Conservation (phyloP, 2,888 invertebrate species). For the Polydrusus pterygomalis region DNA sequence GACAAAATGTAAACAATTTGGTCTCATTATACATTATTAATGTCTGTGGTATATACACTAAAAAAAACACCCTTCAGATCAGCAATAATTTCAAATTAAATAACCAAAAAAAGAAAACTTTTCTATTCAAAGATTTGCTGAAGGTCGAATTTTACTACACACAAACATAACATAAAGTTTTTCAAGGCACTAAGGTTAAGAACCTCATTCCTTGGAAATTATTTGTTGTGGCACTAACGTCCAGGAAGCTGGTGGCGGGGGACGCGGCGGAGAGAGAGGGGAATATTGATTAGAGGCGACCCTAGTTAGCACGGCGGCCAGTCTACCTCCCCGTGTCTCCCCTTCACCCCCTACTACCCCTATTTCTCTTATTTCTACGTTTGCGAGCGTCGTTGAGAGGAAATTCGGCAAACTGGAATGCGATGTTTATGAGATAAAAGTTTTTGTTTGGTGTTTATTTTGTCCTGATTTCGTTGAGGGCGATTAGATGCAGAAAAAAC, state of each 20-base stretch:
- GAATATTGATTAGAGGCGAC: slow-evolving; percentile 72
- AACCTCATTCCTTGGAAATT: slow-evolving; percentile 53
- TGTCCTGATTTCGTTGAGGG: slow-evolving; percentile 10
- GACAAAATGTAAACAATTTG: too few species aligned
- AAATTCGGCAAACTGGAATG: slow-evolving; percentile 21
- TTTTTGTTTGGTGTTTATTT: slow-evolving; percentile 20
- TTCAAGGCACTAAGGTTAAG: slow-evolving; percentile 51
- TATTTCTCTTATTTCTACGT: slow-evolving; percentile 48
- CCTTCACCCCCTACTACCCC: slow-evolving; percentile 32
- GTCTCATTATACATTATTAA: too few species aligned
- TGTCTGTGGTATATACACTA: too few species aligned
- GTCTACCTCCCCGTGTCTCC: slow-evolving; percentile 54
- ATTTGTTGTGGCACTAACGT: slow-evolving; percentile 54
- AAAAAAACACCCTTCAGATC: too few species aligned
- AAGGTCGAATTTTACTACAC: slow-evolving; percentile 54
- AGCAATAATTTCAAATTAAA: too few species aligned
- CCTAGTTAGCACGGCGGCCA: slow-evolving; percentile 70
- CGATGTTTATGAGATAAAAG: slow-evolving; percentile 29
- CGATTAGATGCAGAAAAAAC: too few species aligned
- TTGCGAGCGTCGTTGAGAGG: slow-evolving; percentile 13
- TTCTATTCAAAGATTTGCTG: not conserved
- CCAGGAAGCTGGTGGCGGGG: slow-evolving; percentile 42
- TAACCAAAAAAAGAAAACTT: too few species aligned
- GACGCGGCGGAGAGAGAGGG: slow-evolving; percentile 57
- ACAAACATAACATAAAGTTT: slow-evolving; percentile 55